Evolutionary conservation across 2,113 vertebrate genomes (phyloP).

Genomic region (Thomomys bottae): DNA sequence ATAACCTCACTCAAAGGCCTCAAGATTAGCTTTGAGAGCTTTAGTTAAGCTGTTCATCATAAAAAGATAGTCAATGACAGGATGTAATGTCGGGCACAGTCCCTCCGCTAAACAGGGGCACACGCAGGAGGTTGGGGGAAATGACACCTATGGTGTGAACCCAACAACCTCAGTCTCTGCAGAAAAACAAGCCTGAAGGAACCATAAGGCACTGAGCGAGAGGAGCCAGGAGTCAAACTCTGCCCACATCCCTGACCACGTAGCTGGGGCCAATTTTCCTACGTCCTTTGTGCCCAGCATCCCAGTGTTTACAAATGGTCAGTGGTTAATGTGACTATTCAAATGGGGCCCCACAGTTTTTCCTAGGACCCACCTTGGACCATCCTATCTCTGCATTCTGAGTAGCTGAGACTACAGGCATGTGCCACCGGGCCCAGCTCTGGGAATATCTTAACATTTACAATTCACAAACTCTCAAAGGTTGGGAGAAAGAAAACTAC

Average conservation of each 20-base stretch:
- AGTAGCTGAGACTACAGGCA: no score
- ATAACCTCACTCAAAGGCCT: not conserved
- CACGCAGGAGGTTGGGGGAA: accelerated
- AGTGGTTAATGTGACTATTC: no score
- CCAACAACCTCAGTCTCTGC: not conserved
- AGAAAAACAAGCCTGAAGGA: not conserved
- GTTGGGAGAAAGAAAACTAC: not conserved
- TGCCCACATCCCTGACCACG: not conserved
- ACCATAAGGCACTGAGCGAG: not conserved
- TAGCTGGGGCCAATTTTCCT: not conserved
- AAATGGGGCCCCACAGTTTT: no score
- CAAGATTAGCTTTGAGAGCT: not conserved
- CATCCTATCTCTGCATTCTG: no score
- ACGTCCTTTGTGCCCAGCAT: not conserved
- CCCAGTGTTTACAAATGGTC: not conserved
- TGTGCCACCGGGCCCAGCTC: no score
- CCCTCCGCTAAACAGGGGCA: not conserved
- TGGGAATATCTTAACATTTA: no score
- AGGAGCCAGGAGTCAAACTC: not conserved
- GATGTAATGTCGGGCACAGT: not conserved
- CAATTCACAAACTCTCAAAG: no score
- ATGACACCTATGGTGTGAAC: no score
- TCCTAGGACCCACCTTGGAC: no score
- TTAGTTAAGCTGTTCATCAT: not conserved
- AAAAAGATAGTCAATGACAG: not conserved